These are phyloP conservation scores for Macaca fascicularis DNA, from an alignment of 2,113 vertebrate species.

Conservation along the genomic window T2T-MFA8v1.1 NC_088381.1:56602501-56603000, in stretches of 20 bases:
- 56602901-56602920: not conserved
- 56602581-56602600: not conserved
- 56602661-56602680: not conserved
- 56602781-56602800: not conserved
- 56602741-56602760: not conserved
- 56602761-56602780: not conserved
- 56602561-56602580: not conserved
- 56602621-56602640: not conserved
- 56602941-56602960: not conserved
- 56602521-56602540: not conserved
- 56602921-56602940: not conserved
- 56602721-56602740: not conserved
- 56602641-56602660: not conserved
- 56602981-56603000: not conserved
- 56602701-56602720: not conserved
- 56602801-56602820: rapidly evolving
- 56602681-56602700: not conserved
- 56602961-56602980: not conserved
- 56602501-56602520: not conserved
- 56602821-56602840: not conserved
- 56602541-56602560: not conserved
- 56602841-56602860: not conserved
- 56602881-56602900: not conserved
- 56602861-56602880: not conserved
- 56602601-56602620: rapidly evolving